Evolutionary conservation across 2,888 invertebrate species (phyloP).

Genomic region (Pseudoips prasinana): DNA sequence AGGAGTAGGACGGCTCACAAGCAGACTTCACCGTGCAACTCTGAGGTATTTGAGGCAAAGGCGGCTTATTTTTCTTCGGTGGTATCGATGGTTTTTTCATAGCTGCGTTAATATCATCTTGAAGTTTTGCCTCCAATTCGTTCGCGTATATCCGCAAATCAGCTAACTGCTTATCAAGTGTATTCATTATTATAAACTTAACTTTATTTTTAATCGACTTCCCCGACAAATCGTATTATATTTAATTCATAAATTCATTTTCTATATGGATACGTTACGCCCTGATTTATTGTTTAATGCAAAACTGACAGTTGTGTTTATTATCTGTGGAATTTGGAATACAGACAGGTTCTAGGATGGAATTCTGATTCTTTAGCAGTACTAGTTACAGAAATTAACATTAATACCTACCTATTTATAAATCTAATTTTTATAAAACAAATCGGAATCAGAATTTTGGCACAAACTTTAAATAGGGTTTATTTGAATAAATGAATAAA

Average conservation of each 20-base stretch:
- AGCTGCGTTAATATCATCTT: constrained; percentile 74
- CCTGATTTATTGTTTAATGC: constrained; percentile 37
- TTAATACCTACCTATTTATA: too few species aligned
- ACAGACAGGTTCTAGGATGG: too few species aligned
- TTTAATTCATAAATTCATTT: constrained; percentile 21
- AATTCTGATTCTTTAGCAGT: too few species aligned
- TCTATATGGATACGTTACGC: constrained; percentile 23
- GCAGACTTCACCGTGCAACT: constrained; percentile 88
- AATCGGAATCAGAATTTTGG: too few species aligned
- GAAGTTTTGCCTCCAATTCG: constrained; percentile 73
- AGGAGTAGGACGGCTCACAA: constrained; percentile 89
- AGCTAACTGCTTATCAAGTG: constrained; percentile 71
- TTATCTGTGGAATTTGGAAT: constrained; percentile 23
- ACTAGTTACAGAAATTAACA: too few species aligned
- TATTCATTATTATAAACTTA: constrained; percentile 55
- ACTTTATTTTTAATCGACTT: too few species aligned
- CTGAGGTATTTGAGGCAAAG: constrained; percentile 86
- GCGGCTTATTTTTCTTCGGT: constrained; percentile 73
- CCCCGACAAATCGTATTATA: constrained; percentile 7
- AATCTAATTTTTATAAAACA: too few species aligned
- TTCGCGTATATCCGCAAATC: constrained; percentile 75
- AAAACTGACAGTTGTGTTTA: constrained; percentile 18
- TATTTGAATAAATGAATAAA: too few species aligned
- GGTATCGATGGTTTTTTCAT: constrained; percentile 74
- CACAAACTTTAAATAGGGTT: too few species aligned